Base-by-base conservation (phyloP, 2,888 invertebrate species). In the Netelia fuscicornis region DNA sequence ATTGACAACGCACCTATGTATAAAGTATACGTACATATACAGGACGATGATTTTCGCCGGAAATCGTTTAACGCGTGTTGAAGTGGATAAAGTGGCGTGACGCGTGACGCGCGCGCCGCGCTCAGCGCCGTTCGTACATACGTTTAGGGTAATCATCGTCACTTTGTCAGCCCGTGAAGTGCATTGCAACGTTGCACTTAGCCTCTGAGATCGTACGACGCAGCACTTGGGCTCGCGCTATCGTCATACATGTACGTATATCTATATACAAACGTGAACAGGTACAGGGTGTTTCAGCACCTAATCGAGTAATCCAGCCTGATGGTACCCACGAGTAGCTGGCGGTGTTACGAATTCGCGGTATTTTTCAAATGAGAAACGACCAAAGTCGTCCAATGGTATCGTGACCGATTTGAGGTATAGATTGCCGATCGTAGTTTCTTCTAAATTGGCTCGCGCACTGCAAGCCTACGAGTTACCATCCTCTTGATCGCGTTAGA, bases 81-180 rank as follows among this genome's bases (percentile, higher is more conserved):
- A 91, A 93, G 91, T 92, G 92, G 91, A 90, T 92, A 92, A 92
- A 93, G 92, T 93, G 92, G 91, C 90, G 90, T 92, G 92, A 93
- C 93, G 92, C 92, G 93, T 93, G 93, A 93, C 92, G 92, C 91
- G 90, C 91, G 90, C 92, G 91, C 90, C 90, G 89, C 89, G 89
- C 90, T 91, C 81, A 83, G 17, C 74, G 76, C 68, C 70, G 48
- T 67, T 65, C 17, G 78, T 71, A 82, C 81, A 90, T 89, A 89
- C 91, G 89, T 92, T 90, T 90, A 91, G 88, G 91, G 90, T 91
- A 92, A 93, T 92, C 92, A 91, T 92, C 85, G 85, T 85, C 91
- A 92, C 91, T 86, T 87, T 88, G 85, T 87, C 88, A 86, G 86
- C 83, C 81, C 11, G 81, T 87, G 86, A 86, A 86, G 87, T 85